These are phyloP conservation scores for Ellobius talpinus DNA, from an alignment of 2,113 vertebrate species.

Conservation along the genomic window DNA sequence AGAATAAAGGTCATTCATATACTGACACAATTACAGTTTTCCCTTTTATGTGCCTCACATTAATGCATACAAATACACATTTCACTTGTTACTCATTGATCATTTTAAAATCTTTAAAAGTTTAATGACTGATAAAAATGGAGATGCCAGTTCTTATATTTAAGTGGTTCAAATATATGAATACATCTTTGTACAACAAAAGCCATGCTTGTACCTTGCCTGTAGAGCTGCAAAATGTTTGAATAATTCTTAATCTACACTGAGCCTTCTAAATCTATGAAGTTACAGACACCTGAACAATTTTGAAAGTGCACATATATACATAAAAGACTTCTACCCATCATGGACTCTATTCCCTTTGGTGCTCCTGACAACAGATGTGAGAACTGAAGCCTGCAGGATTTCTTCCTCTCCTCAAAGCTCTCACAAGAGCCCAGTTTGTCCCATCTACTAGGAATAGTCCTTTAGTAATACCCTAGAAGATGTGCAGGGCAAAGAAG, in stretches of 20 bases:
- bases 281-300: background rate
- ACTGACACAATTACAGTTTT: background rate
- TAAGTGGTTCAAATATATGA: background rate
- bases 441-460: background rate
- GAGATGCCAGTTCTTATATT: background rate
- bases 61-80: background rate
- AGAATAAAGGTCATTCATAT: background rate
- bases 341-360: background rate
- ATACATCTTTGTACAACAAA: background rate
- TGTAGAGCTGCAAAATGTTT: background rate
- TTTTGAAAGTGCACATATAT: background rate
- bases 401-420: background rate
- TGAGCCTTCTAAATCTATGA: background rate
- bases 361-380: background rate
- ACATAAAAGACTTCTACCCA: background rate
- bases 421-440: background rate
- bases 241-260: background rate
- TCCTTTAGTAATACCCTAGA: background rate
- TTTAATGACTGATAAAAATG: background rate
- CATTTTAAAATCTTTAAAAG: background rate
- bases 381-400: background rate
- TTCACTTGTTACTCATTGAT: background rate
- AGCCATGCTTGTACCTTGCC: background rate
- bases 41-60: background rate
- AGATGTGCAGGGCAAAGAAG: background rate